A percentile compares a stretch with the other conserved stretches of the same genome.
phyloP scores from a whole-genome alignment of 2,113 vertebrate species.

The Chionis minor region DNA sequence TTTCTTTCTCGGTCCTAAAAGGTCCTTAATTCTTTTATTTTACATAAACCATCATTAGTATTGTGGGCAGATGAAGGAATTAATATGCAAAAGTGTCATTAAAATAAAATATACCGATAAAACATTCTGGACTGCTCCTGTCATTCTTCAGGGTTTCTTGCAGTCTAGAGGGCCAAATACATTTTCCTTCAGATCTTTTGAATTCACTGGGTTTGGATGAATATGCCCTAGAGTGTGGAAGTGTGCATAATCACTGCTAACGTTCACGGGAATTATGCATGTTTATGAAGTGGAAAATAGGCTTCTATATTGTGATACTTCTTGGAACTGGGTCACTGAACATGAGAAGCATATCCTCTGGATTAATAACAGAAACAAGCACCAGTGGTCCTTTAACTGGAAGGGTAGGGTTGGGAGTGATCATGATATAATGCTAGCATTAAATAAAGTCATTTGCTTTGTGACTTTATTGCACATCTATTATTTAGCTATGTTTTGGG shows the following conservation, averaged over 20 bases:
- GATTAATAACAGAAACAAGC: not conserved
- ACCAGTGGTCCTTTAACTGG: not conserved
- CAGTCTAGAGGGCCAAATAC: not conserved
- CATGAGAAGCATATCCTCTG: not conserved
- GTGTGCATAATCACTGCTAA: constrained; percentile 36
- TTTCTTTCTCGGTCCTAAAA: not conserved
- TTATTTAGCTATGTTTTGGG: not conserved
- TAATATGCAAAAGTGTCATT: not conserved
- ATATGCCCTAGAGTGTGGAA: constrained; percentile 15
- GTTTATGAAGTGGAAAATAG: constrained; percentile 57
- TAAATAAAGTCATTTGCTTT: not conserved
- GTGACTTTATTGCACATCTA: not conserved
- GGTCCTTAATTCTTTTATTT: not conserved
- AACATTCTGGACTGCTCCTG: not conserved
- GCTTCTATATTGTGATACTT: constrained; percentile 41
- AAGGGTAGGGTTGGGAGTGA: not conserved
- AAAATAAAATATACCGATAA: not conserved
- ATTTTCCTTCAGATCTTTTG: constrained; percentile 26
- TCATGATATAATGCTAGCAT: not conserved
- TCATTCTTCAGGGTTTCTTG: constrained; percentile 4
- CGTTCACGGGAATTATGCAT: constrained; percentile 38
- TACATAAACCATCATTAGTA: not conserved
- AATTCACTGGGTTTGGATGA: not conserved
- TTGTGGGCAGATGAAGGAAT: not conserved
- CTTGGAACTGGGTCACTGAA: constrained; percentile 60